Evolutionary conservation across 1,140 invertebrate species (phyloP), one percentile per base, ranked within the genome.

Genomic region (Drosophila repleta): DNA sequence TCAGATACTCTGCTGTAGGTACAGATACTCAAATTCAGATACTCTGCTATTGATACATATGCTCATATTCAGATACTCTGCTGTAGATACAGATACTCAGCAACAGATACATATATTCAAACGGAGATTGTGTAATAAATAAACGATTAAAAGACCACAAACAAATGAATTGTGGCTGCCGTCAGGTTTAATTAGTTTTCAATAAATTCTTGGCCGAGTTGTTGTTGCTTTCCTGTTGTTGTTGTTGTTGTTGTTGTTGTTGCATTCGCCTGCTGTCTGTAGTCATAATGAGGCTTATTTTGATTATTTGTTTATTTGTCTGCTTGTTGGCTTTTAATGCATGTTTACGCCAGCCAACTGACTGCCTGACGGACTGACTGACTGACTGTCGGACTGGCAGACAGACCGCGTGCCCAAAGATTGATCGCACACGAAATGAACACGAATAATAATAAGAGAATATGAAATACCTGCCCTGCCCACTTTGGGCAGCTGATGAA

Each of bases 141-240:
- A 87, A 87, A 71, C 81, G 81, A 85, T 85, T 85, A 87, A 84
- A 73, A 77, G 39, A 39, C 60, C 51, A 72, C 56, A 66, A 71
- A 61, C 61, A 71, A 74, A 77, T 64, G 65, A 77, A 74, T 53
- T 65, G 35, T 71, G 66, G 61, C 65, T 82, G 57, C 65, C 64
- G 81, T 87, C 81, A 85, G 39, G 51, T 74, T 87, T 85, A 85
- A 85, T 85, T 87, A 87, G 77, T 81, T 81, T 81, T 76, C 67
- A 73, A 83, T 83, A 68, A 74, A 77, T 70, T 63, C 56, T 57
- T 52, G 41, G 26, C 21, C 58, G 66, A 68, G 17, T 60, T 46
- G n/a, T 41, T 53, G 29, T 29, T 29, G 29, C n/a, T n/a, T n/a
- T n/a, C n/a, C n/a, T n/a, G n/a, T 8, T 29, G 29, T 8, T 29